Evolutionary conservation across 2,888 invertebrate genomes (phyloP).

Genomic region (Melanotus villosus): DNA sequence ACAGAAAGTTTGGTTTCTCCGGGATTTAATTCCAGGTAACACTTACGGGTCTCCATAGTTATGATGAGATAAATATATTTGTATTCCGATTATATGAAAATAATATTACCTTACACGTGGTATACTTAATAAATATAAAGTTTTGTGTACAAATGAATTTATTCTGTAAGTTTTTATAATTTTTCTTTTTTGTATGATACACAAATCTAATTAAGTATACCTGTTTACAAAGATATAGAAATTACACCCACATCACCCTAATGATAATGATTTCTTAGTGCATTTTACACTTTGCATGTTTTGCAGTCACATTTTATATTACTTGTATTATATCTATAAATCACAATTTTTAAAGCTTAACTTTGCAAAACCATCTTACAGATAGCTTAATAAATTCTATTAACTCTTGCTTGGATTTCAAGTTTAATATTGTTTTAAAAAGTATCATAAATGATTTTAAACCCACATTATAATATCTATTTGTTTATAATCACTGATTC

Average conservation of each 20-base stretch:
- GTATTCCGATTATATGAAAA: background rate
- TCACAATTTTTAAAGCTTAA: background rate
- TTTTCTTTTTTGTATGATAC: too few species aligned
- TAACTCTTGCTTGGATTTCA: background rate
- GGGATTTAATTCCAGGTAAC: constrained; percentile 76
- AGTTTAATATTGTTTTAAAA: background rate
- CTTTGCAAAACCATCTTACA: background rate
- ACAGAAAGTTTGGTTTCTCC: constrained; percentile 82
- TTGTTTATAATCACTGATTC: too few species aligned
- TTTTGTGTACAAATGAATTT: too few species aligned
- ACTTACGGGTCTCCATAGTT: background rate
- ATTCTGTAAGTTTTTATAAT: too few species aligned
- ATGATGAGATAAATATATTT: too few species aligned
- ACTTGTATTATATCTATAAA: background rate
- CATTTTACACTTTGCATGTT: constrained; percentile 9
- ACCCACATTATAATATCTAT: background rate
- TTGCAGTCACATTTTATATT: constrained; percentile 3
- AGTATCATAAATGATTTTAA: too few species aligned
- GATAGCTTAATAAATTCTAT: background rate
- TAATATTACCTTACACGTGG: constrained; percentile 15
- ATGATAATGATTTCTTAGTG: background rate
- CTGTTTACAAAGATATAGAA: background rate
- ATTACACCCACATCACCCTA: constrained; percentile 40
- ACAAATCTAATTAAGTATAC: background rate
- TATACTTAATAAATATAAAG: constrained; percentile 32